Evolutionary conservation across 1,140 invertebrate genomes (phyloP).

Genomic region (Euschistus heros): DNA sequence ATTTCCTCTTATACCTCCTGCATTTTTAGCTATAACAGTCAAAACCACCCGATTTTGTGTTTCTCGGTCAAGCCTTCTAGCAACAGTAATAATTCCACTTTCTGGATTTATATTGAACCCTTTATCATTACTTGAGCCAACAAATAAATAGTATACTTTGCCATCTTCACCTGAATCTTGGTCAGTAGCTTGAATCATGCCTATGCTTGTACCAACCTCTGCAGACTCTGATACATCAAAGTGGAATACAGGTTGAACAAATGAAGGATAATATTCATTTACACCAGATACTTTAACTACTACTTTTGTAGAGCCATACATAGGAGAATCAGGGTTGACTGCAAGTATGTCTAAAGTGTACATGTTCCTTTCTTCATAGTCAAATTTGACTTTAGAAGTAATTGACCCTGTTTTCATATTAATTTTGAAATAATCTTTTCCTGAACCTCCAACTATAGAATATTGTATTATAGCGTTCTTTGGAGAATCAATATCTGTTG

Average conservation of each 20-base stretch:
- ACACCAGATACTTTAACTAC: constrained; percentile 72
- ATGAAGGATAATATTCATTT: constrained; percentile 88
- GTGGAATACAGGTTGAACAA: constrained; percentile 81
- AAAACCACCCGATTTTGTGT: constrained; percentile 81
- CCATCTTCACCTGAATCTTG: constrained; percentile 87
- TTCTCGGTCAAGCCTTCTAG: constrained; percentile 74
- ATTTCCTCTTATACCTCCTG: constrained; percentile 81
- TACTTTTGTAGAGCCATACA: constrained; percentile 62
- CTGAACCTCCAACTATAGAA: constrained; percentile 64
- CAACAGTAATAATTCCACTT: constrained; percentile 73
- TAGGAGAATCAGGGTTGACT: constrained; percentile 72
- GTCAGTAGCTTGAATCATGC: constrained; percentile 79
- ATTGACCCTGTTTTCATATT: constrained; percentile 65
- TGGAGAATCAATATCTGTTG: constrained; percentile 80
- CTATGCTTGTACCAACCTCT: constrained; percentile 72
- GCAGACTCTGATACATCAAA: constrained; percentile 91
- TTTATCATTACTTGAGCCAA: constrained; percentile 83
- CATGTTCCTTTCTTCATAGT: constrained; percentile 73
- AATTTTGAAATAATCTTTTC: constrained; percentile 65
- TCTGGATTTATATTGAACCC: constrained; percentile 80
- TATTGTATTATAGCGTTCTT: constrained; percentile 85
- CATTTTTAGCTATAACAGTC: constrained; percentile 89
- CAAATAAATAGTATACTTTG: constrained; percentile 80
- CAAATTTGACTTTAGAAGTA: constrained; percentile 63
- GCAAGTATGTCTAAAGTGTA: constrained; percentile 76